A percentile compares a stretch with the other conserved stretches of the same genome.
Conservation (phyloP, 1,140 invertebrate genomes). For the Druon quercuslanigerum region DNA sequence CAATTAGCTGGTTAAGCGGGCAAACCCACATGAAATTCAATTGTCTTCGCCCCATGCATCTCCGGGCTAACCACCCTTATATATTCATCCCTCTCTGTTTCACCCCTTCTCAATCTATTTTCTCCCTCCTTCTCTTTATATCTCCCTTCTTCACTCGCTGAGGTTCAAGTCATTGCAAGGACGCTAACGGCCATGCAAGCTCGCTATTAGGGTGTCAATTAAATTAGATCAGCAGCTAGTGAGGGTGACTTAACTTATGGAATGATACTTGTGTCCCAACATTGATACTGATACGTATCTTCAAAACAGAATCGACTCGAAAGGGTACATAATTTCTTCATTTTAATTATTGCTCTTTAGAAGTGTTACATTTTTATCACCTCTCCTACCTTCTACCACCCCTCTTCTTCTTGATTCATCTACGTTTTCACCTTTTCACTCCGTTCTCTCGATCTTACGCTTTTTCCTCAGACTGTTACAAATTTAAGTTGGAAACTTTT, state of each 20-base stretch:
- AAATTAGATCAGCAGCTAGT: slow-evolving; percentile 62
- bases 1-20: slow-evolving; percentile 73
- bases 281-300: too few species aligned
- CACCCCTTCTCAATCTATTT: slow-evolving; percentile 39
- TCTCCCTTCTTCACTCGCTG: slow-evolving; percentile 38
- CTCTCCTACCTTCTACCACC: too few species aligned
- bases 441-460: too few species aligned
- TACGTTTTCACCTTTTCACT: too few species aligned
- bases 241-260: slow-evolving; percentile 38
- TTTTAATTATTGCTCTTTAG: too few species aligned
- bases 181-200: slow-evolving; percentile 60
- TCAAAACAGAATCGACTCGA: too few species aligned
- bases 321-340: slow-evolving; percentile 20
- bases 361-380: too few species aligned
- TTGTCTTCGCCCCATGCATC: slow-evolving; percentile 72
- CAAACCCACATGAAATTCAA: slow-evolving; percentile 75
- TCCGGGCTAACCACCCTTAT: slow-evolving; percentile 69
- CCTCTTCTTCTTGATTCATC: too few species aligned
- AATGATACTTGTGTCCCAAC: slow-evolving; percentile 28
- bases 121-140: slow-evolving; percentile 43
- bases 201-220: slow-evolving; percentile 72
- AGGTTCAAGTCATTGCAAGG: slow-evolving; percentile 34
- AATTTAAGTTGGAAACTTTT: too few species aligned
- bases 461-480: too few species aligned
- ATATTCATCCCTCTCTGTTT: slow-evolving; percentile 65